Percentiles rank a stretch among this genome's conserved stretches.
Conservation (phyloP, 53 echinoderm and acorn worm species). For the Patiria pectinifera region DNA sequence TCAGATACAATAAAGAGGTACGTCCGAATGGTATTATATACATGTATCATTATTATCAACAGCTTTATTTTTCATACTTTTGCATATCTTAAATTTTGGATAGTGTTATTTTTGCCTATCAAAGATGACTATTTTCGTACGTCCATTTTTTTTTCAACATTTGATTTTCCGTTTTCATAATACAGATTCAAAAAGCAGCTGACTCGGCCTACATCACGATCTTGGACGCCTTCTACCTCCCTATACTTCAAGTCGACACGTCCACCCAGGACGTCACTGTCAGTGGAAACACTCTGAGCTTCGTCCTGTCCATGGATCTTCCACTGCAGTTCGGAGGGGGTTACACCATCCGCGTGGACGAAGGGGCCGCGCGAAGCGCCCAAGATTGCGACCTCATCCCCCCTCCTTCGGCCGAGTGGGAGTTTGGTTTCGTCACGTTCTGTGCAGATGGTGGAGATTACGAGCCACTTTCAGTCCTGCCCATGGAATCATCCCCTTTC, state of each 20-base stretch:
- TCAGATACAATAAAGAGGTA: conserved; percentile 45
- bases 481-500: conserved; percentile 33
- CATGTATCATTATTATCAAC: not conserved
- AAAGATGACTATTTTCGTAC: not conserved
- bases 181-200: conserved; percentile 49
- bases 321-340: conserved; percentile 47
- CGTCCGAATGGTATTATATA: not conserved
- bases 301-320: conserved; percentile 40
- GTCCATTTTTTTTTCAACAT: not conserved
- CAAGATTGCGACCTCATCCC: conserved; percentile 45
- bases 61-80: not conserved
- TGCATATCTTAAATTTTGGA: not conserved
- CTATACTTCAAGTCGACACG: conserved; percentile 52
- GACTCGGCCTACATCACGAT: conserved; percentile 51
- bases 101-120: not conserved
- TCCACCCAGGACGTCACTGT: conserved; percentile 28
- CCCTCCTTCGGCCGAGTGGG: conserved; percentile 48
- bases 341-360: conserved; percentile 51
- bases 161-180: not conserved
- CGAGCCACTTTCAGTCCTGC: conserved; percentile 30
- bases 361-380: conserved; percentile 54
- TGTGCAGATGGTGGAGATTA: conserved; percentile 21
- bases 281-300: conserved; percentile 48
- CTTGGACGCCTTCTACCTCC: conserved; percentile 23
- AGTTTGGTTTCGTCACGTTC: conserved; percentile 59